Conservation (phyloP, 2,888 invertebrate genomes). For the Prostheceraeus crozeri region DNA sequence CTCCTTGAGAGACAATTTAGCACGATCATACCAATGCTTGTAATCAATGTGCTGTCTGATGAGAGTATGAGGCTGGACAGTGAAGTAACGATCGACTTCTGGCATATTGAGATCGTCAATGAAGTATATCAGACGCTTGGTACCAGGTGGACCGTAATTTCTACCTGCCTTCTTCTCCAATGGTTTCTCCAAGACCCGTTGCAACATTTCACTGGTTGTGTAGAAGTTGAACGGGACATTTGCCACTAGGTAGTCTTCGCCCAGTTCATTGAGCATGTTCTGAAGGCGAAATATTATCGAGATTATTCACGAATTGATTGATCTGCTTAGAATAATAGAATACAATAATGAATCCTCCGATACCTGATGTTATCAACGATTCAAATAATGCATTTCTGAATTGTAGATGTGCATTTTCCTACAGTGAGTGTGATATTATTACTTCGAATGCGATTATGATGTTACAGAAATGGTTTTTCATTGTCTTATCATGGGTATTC, state of each 20-base stretch:
- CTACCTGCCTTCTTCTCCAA: slow-evolving; percentile 90
- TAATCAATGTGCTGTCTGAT: slow-evolving; percentile 92
- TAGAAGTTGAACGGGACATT: slow-evolving; percentile 94
- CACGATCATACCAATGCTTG: slow-evolving; percentile 89
- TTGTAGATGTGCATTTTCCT: no score
- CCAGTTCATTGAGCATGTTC: slow-evolving; percentile 71
- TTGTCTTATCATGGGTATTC: no score
- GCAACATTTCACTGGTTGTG: slow-evolving; percentile 69
- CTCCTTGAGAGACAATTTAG: slow-evolving; percentile 78
- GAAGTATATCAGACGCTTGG: slow-evolving; percentile 83
- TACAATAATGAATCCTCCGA: no score
- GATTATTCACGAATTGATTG: no score
- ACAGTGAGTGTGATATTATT: no score
- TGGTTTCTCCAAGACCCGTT: slow-evolving; percentile 76
- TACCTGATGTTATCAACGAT: no score
- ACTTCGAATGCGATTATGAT: no score
- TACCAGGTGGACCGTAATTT: slow-evolving; percentile 89
- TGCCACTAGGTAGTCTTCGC: slow-evolving; percentile 72
- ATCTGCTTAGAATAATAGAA: no score
- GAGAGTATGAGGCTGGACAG: slow-evolving; percentile 88
- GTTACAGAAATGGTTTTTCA: no score
- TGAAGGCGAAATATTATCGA: no score
- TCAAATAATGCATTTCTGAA: no score
- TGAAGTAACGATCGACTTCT: slow-evolving; percentile 85
- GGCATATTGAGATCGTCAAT: slow-evolving; percentile 98